A percentile compares a stretch with the other conserved stretches of the same genome.
Evolutionary conservation across 1,140 invertebrate species (phyloP).

Genomic region (Drosophila paulistorum): DNA sequence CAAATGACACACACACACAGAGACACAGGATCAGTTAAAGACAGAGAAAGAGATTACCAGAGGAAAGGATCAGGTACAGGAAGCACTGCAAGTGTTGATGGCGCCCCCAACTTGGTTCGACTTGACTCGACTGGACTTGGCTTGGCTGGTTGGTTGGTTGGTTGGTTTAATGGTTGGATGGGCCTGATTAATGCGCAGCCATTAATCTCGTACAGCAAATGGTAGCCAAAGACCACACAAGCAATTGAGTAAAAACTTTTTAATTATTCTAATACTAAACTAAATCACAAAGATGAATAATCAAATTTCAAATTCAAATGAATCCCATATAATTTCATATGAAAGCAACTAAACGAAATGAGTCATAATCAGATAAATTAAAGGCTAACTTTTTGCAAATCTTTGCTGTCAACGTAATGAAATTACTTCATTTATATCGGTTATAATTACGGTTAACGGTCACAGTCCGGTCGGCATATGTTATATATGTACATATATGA

Average conservation of each 20-base stretch:
- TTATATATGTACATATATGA: no score
- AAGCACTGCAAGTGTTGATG: conserved; percentile 70
- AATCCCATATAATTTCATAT: no score
- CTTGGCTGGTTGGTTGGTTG: no score
- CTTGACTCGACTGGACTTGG: no score
- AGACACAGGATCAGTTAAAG: background rate
- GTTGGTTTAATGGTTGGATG: conserved; percentile 3
- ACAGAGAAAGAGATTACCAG: background rate
- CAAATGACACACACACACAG: conserved; percentile 56
- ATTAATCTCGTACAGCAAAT: conserved; percentile 49
- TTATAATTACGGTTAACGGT: no score
- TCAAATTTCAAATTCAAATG: no score
- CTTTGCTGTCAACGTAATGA: no score
- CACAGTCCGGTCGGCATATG: no score
- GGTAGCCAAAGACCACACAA: conserved; percentile 16
- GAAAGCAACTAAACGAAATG: background rate
- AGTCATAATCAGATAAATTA: no score
- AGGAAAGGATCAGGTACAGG: conserved; percentile 3
- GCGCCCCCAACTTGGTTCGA: conserved; percentile 38
- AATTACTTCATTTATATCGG: no score
- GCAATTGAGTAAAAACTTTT: background rate
- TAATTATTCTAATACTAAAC: background rate
- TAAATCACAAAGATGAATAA: no score
- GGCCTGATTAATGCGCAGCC: conserved; percentile 67
- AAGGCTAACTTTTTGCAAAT: background rate